A percentile compares a stretch with the other conserved stretches of the same genome.
These are phyloP conservation scores for Lerista edwardsae DNA, from an alignment of 2,797 vertebrate species.

Conservation along the genomic window DNA sequence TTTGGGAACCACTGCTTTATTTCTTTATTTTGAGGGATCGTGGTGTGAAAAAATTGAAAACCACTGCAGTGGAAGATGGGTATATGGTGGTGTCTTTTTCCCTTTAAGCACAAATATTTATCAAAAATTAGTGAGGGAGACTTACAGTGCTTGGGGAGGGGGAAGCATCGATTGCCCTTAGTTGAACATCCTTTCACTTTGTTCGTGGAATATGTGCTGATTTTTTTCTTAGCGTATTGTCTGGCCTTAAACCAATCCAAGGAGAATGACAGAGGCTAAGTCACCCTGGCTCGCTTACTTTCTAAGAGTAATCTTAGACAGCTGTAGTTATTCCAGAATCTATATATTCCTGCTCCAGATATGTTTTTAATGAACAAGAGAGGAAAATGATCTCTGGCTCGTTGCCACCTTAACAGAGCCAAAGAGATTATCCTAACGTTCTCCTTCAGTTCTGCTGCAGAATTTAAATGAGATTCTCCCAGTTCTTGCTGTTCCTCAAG, in stretches of 20 bases:
- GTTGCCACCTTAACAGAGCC: neutral
- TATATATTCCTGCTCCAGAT: slow-evolving; percentile 22
- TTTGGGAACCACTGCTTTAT: no score
- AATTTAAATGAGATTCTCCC: neutral
- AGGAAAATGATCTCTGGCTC: slow-evolving; percentile 33
- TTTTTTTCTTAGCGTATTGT: neutral
- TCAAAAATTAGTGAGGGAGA: neutral
- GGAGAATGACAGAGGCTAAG: neutral
- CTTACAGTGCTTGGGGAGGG: neutral
- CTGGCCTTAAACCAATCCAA: neutral
- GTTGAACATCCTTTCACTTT: neutral
- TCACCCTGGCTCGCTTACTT: neutral
- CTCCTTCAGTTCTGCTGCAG: slow-evolving; percentile 24
- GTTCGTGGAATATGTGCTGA: neutral
- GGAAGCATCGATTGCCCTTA: neutral
- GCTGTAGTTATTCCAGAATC: slow-evolving; percentile 32
- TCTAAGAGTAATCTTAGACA: slow-evolving; percentile 26
- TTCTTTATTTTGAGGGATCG: no score
- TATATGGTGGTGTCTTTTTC: slow-evolving; percentile 6
- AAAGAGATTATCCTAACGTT: neutral
- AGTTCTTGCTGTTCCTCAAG: neutral
- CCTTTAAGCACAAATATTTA: slow-evolving; percentile 13
- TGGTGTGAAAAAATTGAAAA: no score
- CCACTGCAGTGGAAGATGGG: neutral
- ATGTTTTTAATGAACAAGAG: slow-evolving; percentile 18